These are phyloP conservation scores for Amniataba percoides DNA, from an alignment of 2,797 vertebrate species.

Conservation along the genomic window DNA sequence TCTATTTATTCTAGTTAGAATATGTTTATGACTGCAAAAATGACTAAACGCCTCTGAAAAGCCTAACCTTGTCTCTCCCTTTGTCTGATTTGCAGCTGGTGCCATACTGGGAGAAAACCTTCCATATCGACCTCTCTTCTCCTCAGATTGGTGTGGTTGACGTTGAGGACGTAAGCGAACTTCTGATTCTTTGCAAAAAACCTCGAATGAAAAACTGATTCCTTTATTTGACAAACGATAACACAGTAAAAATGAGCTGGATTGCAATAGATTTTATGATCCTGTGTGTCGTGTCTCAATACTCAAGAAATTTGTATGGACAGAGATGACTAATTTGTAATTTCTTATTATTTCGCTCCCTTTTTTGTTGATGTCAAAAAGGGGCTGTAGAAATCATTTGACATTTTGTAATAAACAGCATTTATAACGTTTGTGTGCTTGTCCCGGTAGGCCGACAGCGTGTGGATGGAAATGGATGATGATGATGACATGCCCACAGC, in stretches of 20 bases:
- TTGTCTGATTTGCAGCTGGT: constrained; percentile 85
- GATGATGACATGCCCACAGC: constrained; percentile 91
- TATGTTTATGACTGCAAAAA: no score
- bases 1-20: background rate
- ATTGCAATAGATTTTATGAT: background rate
- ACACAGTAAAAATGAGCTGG: no score
- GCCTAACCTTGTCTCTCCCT: background rate
- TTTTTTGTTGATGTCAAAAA: background rate
- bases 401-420: no score
- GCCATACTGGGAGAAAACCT: constrained; percentile 96
- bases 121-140: constrained; percentile 89
- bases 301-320: background rate
- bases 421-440: background rate
- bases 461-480: constrained; percentile 94
- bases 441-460: constrained; percentile 89
- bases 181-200: background rate
- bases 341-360: no score
- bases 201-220: background rate
- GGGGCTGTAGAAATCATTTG: background rate
- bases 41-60: no score
- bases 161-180: constrained; percentile 91
- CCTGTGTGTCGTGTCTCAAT: background rate
- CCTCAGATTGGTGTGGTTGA: constrained; percentile 95
- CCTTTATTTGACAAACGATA: background rate
- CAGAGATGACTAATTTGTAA: background rate